Conservation (phyloP, 2,888 invertebrate genomes). For the Synanthedon andrenaeformis region DNA sequence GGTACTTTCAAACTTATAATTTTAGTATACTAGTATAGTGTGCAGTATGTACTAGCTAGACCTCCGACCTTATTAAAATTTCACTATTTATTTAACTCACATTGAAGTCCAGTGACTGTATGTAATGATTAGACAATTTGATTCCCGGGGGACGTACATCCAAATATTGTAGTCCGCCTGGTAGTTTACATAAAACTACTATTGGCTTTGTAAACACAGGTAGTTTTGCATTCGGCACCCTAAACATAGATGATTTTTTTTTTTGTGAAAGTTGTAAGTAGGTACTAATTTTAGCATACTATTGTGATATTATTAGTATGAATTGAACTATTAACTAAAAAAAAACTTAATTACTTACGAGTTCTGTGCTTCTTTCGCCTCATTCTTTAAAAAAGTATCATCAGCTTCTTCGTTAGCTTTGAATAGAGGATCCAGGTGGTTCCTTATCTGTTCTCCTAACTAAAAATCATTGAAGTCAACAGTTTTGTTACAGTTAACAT, state of each 20-base stretch:
- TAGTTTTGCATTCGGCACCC: conserved; percentile 13
- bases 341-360: too few species aligned
- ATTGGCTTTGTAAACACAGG: conserved; percentile 33
- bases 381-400: too few species aligned
- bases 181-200: conserved; percentile 57
- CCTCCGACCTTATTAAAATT: too few species aligned
- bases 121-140: conserved; percentile 57
- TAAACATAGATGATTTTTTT: background rate
- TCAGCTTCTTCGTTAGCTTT: background rate
- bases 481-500: background rate
- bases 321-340: too few species aligned
- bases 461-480: conserved; percentile 13
- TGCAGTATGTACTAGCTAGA: too few species aligned
- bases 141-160: conserved; percentile 71
- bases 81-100: conserved; percentile 22
- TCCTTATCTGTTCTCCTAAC: conserved; percentile 41
- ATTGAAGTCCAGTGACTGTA: conserved; percentile 44
- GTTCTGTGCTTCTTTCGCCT: too few species aligned
- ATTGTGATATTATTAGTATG: too few species aligned
- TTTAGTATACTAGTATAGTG: too few species aligned
- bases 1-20: too few species aligned
- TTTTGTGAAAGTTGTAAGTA: too few species aligned
- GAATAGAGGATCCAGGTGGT: conserved; percentile 44
- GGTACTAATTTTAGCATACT: too few species aligned
- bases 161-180: conserved; percentile 73